A percentile compares a stretch with the other conserved stretches of the same genome.
These are phyloP conservation scores for Drosophila meridiana DNA, from an alignment of 2,888 invertebrate genomes.

Conservation along the genomic window DNA sequence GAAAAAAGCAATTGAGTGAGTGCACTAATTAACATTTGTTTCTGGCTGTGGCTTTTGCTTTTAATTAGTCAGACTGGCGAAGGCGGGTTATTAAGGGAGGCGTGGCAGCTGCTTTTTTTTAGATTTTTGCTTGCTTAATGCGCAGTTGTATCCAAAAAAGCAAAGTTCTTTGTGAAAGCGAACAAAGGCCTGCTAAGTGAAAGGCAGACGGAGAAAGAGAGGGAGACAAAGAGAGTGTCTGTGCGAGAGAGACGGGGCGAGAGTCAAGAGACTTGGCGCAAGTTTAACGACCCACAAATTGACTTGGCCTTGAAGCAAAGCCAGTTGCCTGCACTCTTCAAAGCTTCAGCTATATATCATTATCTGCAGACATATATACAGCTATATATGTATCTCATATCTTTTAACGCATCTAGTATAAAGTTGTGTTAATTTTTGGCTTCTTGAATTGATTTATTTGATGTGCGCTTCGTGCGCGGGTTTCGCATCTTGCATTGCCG, in stretches of 20 bases:
- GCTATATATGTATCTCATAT: background rate
- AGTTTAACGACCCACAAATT: slow-evolving; percentile 69
- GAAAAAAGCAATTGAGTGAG: slow-evolving; percentile 41
- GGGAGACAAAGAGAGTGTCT: background rate
- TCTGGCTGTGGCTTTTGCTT: slow-evolving; percentile 24
- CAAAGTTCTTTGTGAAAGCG: slow-evolving; percentile 52
- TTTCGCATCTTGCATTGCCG: slow-evolving; percentile 68
- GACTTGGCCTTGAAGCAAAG: slow-evolving; percentile 67
- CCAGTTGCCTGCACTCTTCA: slow-evolving; percentile 42
- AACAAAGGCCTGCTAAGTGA: slow-evolving; percentile 53
- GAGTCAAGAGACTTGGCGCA: slow-evolving; percentile 26
- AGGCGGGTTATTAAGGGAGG: background rate
- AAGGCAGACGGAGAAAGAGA: background rate
- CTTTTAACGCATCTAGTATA: slow-evolving; percentile 23
- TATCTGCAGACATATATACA: background rate
- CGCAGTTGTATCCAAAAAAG: slow-evolving; percentile 54
- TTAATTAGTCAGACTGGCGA: slow-evolving; percentile 36
- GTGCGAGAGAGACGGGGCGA: background rate
- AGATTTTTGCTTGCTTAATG: slow-evolving; percentile 45
- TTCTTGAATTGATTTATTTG: slow-evolving; percentile 48
- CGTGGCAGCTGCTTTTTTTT: background rate
- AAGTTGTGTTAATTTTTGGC: slow-evolving; percentile 63
- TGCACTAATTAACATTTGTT: slow-evolving; percentile 74
- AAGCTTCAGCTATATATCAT: background rate
- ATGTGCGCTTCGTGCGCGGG: slow-evolving; percentile 17